Percentiles rank a stretch among this genome's conserved stretches.
Conservation (phyloP, 2,888 invertebrate genomes). For the Hypomecis atomaria region DNA sequence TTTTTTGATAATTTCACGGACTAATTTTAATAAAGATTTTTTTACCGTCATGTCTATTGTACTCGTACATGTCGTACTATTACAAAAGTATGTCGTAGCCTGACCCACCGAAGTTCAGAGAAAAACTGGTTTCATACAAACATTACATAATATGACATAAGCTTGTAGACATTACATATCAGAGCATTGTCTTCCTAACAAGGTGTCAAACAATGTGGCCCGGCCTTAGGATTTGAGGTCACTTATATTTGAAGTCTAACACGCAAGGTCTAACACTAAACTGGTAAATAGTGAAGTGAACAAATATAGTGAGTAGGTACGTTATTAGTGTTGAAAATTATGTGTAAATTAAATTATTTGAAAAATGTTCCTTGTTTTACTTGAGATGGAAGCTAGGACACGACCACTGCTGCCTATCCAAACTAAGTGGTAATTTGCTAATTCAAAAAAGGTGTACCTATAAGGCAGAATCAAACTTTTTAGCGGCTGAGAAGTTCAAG, state of each 20-base stretch:
- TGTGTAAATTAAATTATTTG: slow-evolving; percentile 17
- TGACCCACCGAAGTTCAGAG: slow-evolving; percentile 42
- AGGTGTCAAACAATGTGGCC: slow-evolving; percentile 19
- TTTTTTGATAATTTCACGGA: too few species aligned
- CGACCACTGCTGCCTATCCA: too few species aligned
- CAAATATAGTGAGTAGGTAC: neutral
- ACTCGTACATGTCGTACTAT: too few species aligned
- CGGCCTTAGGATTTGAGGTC: slow-evolving; percentile 14
- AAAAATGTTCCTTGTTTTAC: neutral
- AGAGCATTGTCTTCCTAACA: slow-evolving; percentile 5
- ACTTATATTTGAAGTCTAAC: slow-evolving; percentile 5
- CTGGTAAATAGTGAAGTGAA: neutral
- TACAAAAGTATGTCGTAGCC: too few species aligned
- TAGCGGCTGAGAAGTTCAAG: too few species aligned
- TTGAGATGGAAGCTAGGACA: too few species aligned
- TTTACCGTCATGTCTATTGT: too few species aligned
- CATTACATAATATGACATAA: slow-evolving; percentile 3
- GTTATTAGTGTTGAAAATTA: slow-evolving; percentile 12
- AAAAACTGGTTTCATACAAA: slow-evolving; percentile 1
- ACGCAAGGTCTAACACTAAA: slow-evolving; percentile 3
- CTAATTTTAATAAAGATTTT: too few species aligned
- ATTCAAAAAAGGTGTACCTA: too few species aligned
- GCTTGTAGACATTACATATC: neutral
- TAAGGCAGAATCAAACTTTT: too few species aligned
- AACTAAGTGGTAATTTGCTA: too few species aligned